Evolutionary conservation across 2,888 invertebrate genomes (phyloP), one percentile per base, ranked within the genome.

Genomic region (Drosophila glabriapex): DNA sequence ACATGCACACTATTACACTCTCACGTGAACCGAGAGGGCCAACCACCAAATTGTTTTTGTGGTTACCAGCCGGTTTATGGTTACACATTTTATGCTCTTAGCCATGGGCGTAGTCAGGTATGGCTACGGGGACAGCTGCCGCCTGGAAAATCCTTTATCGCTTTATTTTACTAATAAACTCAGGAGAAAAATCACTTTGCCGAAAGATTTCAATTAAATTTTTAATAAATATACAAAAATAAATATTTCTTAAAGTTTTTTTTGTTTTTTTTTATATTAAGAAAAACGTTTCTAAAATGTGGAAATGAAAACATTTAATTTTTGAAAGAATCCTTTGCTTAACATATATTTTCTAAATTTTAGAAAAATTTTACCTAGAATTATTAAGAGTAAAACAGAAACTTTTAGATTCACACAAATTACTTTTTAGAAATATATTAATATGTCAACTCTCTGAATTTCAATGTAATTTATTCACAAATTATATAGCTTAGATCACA

Each of bases 11-110:
- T 53, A 31, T 16, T 14, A 54, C 49, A 46, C 64, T 16, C 25
- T 22, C 31, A 1, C 33, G 16, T n/a, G 14, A 28, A 28, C 37
- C 22, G 31, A 22, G 10, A 29, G 19, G 19, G 29, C 54, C 56
- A 63, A 50, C 78, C 68, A 66, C 72, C 54, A 90, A 85, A 85
- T 85, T 86, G 85, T 89, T 89, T 89, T 89, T 86, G 85, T 84
- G 85, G 90, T 81, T 72, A 72, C 59, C 80, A 80, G 69, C 77
- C 79, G 89, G 91, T 76, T 89, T 88, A 81, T 69, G 90, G 90
- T 85, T 88, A 78, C 89, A 81, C 73, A 77, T 81, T 73, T 66
- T 66, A 76, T 63, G 50, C 68, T 69, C 28, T 16, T 25, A 25
- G 4, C 46, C 46, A 46, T 46, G 46, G 4, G 2, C 25, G 46